Percentiles rank a stretch among this genome's conserved stretches.
phyloP scores from a whole-genome alignment of 2,797 vertebrate species.

The Tiaroga cobitis region DNA sequence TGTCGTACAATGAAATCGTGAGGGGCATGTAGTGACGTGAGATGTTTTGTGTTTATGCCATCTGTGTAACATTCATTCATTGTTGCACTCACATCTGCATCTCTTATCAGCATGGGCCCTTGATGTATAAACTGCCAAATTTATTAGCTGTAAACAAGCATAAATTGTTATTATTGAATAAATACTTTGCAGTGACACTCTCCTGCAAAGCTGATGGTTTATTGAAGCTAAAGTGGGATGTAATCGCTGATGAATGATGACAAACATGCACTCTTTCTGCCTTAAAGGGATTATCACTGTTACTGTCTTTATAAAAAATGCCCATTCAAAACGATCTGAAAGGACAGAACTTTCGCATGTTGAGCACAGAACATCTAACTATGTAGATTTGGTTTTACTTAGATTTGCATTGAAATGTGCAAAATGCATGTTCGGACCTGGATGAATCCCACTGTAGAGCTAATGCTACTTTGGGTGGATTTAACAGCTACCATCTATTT shows the following conservation, averaged over 20 bases:
- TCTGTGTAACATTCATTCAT: conserved; percentile 5
- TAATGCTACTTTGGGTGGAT: neutral
- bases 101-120: conserved; percentile 15
- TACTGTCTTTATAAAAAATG: neutral
- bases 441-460: neutral
- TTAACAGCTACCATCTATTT: neutral
- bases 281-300: conserved; percentile 11
- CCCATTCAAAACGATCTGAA: neutral
- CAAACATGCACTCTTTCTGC: neutral
- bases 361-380: neutral
- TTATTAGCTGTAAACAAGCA: conserved; percentile 33
- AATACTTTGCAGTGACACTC: conserved; percentile 1
- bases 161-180: conserved; percentile 26
- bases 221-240: neutral
- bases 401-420: neutral
- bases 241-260: neutral
- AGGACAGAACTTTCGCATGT: neutral
- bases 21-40: conserved; percentile 17
- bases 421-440: neutral
- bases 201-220: neutral
- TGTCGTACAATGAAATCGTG: conserved; percentile 3
- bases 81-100: conserved; percentile 1
- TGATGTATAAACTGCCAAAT: conserved; percentile 51
- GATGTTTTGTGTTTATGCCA: neutral
- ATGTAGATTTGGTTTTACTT: neutral